phyloP scores from a whole-genome alignment of 2,888 invertebrate species.

The Amiota mariae region DNA sequence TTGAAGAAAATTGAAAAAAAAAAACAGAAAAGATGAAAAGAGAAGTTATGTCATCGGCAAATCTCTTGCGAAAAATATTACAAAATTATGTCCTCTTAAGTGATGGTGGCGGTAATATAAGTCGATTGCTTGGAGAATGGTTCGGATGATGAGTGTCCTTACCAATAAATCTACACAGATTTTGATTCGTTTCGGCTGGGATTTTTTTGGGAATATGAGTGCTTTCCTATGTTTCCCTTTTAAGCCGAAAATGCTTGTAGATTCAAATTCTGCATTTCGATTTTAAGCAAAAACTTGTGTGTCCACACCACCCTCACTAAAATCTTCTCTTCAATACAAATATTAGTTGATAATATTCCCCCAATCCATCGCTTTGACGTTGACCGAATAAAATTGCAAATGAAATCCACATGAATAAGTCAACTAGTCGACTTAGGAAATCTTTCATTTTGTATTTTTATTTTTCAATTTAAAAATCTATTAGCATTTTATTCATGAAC shows the following conservation, averaged over 20 bases:
- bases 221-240: neutral
- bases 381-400: constrained; percentile 10
- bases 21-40: neutral
- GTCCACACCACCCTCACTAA: neutral
- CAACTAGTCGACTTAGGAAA: constrained; percentile 17
- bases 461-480: constrained; percentile 17
- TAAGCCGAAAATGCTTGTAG: neutral
- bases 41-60: constrained; percentile 60
- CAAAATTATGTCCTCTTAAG: constrained; percentile 51
- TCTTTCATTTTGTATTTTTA: neutral
- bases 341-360: constrained; percentile 3
- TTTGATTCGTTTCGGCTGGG: constrained; percentile 18
- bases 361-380: neutral
- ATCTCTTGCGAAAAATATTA: constrained; percentile 51
- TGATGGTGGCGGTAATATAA: neutral
- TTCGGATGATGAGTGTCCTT: constrained; percentile 7
- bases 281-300: constrained; percentile 5
- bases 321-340: neutral
- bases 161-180: constrained; percentile 16
- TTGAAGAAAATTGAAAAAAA: neutral
- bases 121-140: neutral
- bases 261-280: constrained; percentile 24
- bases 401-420: constrained; percentile 26
- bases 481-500: constrained; percentile 30
- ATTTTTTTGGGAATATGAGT: neutral